These are phyloP conservation scores for Novumbra hubbsi DNA, from an alignment of 2,797 vertebrate species.

Conservation along the genomic window DNA sequence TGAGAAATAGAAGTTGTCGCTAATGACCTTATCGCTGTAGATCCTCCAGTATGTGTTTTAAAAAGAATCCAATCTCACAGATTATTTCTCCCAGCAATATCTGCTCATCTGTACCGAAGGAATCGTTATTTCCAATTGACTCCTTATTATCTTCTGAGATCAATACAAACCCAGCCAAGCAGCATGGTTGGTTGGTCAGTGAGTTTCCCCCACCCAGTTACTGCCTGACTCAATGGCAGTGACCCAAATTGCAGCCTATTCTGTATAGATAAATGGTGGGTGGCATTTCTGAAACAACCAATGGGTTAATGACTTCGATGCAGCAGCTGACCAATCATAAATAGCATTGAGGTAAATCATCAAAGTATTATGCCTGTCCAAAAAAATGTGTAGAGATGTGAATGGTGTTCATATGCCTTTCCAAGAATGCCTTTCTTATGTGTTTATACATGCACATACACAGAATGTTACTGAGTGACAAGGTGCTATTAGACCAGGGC, in stretches of 20 bases:
- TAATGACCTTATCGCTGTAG: slow-evolving; percentile 23
- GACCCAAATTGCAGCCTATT: neutral
- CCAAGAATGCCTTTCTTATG: too few species aligned
- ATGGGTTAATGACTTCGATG: neutral
- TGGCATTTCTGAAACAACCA: neutral
- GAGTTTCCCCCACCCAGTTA: neutral
- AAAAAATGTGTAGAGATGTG: neutral
- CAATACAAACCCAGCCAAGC: slow-evolving; percentile 33
- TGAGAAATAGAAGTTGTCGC: slow-evolving; percentile 43
- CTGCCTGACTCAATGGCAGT: neutral
- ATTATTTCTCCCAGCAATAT: slow-evolving; percentile 25
- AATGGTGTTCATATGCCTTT: neutral
- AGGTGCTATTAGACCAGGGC: too few species aligned
- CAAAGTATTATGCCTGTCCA: neutral
- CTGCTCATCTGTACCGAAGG: slow-evolving; percentile 34
- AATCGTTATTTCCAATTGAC: slow-evolving; percentile 48
- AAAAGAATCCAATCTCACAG: slow-evolving; percentile 24
- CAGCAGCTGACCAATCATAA: neutral
- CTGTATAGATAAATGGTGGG: neutral
- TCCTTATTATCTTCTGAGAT: slow-evolving; percentile 41
- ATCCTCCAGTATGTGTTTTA: slow-evolving; percentile 16
- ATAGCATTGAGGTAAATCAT: neutral
- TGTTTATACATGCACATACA: too few species aligned
- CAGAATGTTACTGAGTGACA: too few species aligned
- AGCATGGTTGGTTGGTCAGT: slow-evolving; percentile 13